phyloP scores from a whole-genome alignment of 2,113 vertebrate genomes.

The Cyprinodon variegatus region DNA sequence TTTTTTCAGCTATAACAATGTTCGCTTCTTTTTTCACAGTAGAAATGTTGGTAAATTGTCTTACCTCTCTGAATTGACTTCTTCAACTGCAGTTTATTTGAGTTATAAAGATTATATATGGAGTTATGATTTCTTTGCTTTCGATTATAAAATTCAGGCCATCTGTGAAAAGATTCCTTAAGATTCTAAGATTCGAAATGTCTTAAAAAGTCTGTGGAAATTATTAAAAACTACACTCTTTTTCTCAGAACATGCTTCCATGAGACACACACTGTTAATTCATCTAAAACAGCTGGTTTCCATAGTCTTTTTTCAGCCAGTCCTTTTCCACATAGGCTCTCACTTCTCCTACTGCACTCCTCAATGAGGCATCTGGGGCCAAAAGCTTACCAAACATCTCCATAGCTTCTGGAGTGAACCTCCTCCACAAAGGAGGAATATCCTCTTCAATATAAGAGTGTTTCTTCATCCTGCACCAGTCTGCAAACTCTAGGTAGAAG shows the following conservation, averaged over 20 bases:
- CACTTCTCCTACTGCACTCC: slow-evolving; percentile 76
- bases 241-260: neutral
- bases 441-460: slow-evolving; percentile 63
- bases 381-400: slow-evolving; percentile 86
- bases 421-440: slow-evolving; percentile 85
- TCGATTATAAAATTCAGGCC: too few species aligned
- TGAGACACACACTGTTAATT: neutral
- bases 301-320: slow-evolving; percentile 68
- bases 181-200: too few species aligned
- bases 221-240: neutral
- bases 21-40: too few species aligned
- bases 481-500: slow-evolving; percentile 91
- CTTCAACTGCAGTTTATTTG: too few species aligned
- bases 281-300: slow-evolving; percentile 12
- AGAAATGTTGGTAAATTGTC: too few species aligned
- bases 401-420: slow-evolving; percentile 82
- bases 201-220: neutral
- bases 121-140: too few species aligned
- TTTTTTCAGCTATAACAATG: too few species aligned
- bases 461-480: slow-evolving; percentile 79
- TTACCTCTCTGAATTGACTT: too few species aligned
- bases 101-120: too few species aligned
- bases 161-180: too few species aligned
- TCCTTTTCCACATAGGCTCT: slow-evolving; percentile 77
- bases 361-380: slow-evolving; percentile 77